Percentiles rank a stretch among this genome's conserved stretches.
Conservation (phyloP, 2,797 vertebrate species). For the Acanthurus leucopareius region DNA sequence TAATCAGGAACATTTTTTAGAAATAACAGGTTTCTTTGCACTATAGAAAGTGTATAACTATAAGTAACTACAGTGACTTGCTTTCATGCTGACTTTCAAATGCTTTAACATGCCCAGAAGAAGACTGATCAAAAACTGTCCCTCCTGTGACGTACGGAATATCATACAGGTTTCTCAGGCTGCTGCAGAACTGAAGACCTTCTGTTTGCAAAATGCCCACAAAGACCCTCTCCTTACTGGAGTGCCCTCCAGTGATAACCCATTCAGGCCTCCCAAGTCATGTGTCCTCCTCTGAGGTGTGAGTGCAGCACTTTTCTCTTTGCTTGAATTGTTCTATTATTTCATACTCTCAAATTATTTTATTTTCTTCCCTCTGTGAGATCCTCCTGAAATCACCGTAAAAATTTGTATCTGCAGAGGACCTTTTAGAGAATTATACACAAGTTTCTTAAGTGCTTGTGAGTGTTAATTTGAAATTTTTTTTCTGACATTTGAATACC, state of each 20-base stretch:
- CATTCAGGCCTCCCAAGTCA: conserved; percentile 86
- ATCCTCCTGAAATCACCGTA: too few species aligned
- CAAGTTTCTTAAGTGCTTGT: too few species aligned
- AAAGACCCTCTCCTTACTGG: conserved; percentile 87
- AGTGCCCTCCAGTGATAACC: conserved; percentile 86
- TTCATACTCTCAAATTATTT: neutral
- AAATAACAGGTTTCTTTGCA: too few species aligned
- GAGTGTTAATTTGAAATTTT: too few species aligned
- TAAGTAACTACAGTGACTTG: too few species aligned
- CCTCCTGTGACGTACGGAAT: neutral
- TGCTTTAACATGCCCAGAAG: neutral
- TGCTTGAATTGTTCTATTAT: neutral
- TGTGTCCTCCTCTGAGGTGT: conserved; percentile 83
- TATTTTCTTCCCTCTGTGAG: neutral
- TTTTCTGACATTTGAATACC: too few species aligned
- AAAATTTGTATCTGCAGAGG: too few species aligned
- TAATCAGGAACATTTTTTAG: too few species aligned
- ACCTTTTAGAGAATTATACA: too few species aligned
- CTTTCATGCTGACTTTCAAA: too few species aligned
- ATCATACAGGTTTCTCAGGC: conserved; percentile 84
- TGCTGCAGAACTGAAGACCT: conserved; percentile 84
- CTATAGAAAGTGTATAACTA: too few species aligned
- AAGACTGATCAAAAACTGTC: neutral
- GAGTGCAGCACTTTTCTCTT: conserved; percentile 13
- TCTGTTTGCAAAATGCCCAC: conserved; percentile 86